phyloP scores from a whole-genome alignment of 2,113 vertebrate genomes.

The Salvelinus alpinus region DNA sequence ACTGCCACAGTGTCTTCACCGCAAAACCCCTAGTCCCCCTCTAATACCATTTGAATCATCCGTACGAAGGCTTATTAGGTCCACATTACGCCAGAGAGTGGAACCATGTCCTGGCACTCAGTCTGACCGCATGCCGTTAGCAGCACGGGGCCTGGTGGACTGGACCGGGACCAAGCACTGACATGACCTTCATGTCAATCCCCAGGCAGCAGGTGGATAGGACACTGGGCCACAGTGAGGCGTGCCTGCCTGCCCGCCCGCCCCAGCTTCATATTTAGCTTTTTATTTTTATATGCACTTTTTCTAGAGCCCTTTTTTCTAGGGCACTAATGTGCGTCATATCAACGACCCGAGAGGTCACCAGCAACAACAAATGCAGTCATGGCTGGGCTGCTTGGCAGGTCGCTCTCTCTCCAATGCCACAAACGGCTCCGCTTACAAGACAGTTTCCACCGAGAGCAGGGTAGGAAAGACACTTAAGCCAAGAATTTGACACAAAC shows the following conservation, averaged over 20 bases:
- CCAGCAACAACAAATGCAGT: conserved; percentile 45
- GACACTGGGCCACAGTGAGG: conserved; percentile 20
- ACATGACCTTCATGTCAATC: conserved; percentile 9
- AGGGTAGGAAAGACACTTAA: conserved; percentile 52
- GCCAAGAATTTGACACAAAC: conserved; percentile 58
- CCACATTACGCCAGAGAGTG: conserved; percentile 18
- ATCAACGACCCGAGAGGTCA: conserved; percentile 38
- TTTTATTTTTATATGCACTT: conserved; percentile 19
- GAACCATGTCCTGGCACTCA: conserved; percentile 5
- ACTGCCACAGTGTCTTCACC: conserved; percentile 53
- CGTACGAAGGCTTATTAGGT: conserved; percentile 25
- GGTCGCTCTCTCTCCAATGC: conserved; percentile 20
- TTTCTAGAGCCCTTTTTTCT: neutral
- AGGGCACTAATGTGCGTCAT: conserved; percentile 35
- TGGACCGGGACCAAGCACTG: neutral
- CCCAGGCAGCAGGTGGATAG: conserved; percentile 31
- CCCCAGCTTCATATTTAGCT: conserved; percentile 7
- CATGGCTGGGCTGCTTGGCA: conserved; percentile 55
- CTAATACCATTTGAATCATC: conserved; percentile 23
- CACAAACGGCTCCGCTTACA: conserved; percentile 44
- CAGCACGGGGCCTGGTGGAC: conserved; percentile 28
- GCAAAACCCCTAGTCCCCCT: conserved; percentile 50
- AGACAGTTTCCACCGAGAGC: conserved; percentile 30
- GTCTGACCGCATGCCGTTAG: conserved; percentile 47
- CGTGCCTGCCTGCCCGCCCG: neutral